Percentiles rank a stretch among this genome's conserved stretches.
phyloP scores from a whole-genome alignment of 2,113 vertebrate genomes.

The Chelonoidis abingdonii region DNA sequence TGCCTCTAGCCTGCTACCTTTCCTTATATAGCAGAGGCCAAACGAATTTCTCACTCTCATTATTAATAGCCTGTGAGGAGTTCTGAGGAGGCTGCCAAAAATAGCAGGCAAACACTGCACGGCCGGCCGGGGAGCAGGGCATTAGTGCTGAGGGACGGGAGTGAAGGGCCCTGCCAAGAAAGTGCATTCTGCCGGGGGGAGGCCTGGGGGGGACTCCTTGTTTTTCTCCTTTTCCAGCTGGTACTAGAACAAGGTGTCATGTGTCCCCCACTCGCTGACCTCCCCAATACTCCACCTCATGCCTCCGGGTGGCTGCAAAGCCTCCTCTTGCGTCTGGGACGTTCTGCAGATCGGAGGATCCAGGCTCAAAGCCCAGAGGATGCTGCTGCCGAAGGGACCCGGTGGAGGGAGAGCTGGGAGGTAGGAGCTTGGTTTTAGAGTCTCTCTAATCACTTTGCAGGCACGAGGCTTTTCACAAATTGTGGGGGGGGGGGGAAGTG shows the following conservation, averaged over 20 bases:
- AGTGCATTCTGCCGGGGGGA: neutral
- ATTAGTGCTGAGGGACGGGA: neutral
- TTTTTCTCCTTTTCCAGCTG: constrained; percentile 9
- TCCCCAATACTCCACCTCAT: neutral
- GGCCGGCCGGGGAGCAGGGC: constrained; percentile 46
- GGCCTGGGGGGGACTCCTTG: neutral
- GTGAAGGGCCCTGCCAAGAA: neutral
- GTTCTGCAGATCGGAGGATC: neutral
- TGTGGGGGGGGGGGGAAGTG: neutral
- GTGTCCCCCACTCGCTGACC: neutral
- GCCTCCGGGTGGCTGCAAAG: neutral
- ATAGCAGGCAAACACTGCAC: constrained; percentile 72
- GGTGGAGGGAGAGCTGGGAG: neutral
- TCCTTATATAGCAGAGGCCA: constrained; percentile 81
- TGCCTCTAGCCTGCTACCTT: constrained; percentile 75
- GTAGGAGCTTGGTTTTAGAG: rapidly evolving
- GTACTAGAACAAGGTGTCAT: neutral
- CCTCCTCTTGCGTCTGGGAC: neutral
- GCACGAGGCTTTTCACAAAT: neutral
- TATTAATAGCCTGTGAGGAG: constrained; percentile 74
- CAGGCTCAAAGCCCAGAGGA: rapidly evolving
- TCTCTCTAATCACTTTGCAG: rapidly evolving
- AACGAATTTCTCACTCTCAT: constrained; percentile 75
- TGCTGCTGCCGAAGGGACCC: neutral
- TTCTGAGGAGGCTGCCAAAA: constrained; percentile 74